These are phyloP conservation scores for Synergus japonicus DNA, from an alignment of 2,888 invertebrate species.

Conservation along the genomic window DNA sequence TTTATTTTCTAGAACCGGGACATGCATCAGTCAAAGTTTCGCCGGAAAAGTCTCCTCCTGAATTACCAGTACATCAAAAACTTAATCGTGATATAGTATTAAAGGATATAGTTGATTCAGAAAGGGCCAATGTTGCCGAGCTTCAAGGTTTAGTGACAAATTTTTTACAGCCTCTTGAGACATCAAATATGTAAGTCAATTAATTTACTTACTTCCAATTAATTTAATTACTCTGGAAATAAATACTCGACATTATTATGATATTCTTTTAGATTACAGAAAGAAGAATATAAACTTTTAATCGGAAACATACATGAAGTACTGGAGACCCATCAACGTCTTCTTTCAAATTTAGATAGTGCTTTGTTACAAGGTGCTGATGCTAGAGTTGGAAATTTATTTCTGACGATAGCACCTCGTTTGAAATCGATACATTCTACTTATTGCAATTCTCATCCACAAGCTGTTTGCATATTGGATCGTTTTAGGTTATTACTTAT, in stretches of 20 bases:
- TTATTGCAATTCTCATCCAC: slow-evolving; percentile 96
- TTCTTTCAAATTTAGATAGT: slow-evolving; percentile 89
- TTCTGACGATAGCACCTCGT: slow-evolving; percentile 90
- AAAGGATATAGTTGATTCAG: slow-evolving; percentile 94
- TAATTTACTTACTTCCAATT: neutral
- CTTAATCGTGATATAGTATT: slow-evolving; percentile 91
- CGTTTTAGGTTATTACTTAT: slow-evolving; percentile 87
- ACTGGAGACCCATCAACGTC: slow-evolving; percentile 89
- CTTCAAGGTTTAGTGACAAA: slow-evolving; percentile 90
- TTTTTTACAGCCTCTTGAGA: slow-evolving; percentile 92
- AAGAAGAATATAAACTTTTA: slow-evolving; percentile 91
- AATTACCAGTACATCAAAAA: slow-evolving; percentile 79
- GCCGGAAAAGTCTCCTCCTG: slow-evolving; percentile 81
- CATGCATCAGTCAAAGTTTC: slow-evolving; percentile 82
- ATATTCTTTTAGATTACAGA: slow-evolving; percentile 82
- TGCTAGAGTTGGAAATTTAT: slow-evolving; percentile 94
- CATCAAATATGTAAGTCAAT: slow-evolving; percentile 89
- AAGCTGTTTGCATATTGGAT: slow-evolving; percentile 95
- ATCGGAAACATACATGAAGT: slow-evolving; percentile 94
- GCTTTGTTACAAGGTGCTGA: slow-evolving; percentile 84
- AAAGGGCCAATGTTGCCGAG: slow-evolving; percentile 93
- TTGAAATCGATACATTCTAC: slow-evolving; percentile 90
- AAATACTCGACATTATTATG: neutral
- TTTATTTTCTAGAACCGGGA: slow-evolving; percentile 53
- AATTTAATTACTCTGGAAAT: no score